A percentile compares a stretch with the other conserved stretches of the same genome.
These are phyloP conservation scores for Drosophila gaucha DNA, from an alignment of 2,888 invertebrate species.

Conservation along the genomic window DNA sequence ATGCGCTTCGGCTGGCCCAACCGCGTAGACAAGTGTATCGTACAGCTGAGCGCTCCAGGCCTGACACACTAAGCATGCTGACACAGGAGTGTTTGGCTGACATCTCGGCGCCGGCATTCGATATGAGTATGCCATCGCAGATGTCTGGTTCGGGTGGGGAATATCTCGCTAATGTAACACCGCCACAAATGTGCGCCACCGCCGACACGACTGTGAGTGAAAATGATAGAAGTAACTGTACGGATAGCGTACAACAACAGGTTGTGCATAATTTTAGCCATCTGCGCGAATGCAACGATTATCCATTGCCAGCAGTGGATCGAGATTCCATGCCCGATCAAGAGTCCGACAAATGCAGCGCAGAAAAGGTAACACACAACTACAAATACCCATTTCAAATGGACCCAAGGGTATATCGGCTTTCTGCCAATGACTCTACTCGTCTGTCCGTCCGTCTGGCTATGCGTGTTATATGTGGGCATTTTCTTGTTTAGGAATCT, in stretches of 20 bases:
- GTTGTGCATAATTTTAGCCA: slow-evolving; percentile 38
- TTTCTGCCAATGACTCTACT: neutral
- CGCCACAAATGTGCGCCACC: slow-evolving; percentile 3
- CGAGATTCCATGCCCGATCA: neutral
- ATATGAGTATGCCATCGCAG: slow-evolving; percentile 8
- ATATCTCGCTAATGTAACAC: slow-evolving; percentile 12
- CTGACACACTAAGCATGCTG: no score
- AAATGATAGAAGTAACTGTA: slow-evolving; percentile 5
- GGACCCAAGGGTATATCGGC: neutral
- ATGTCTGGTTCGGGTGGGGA: slow-evolving; percentile 1
- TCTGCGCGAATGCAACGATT: slow-evolving; percentile 16
- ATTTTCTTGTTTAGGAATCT: no score
- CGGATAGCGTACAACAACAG: slow-evolving; percentile 32
- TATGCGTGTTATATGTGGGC: no score
- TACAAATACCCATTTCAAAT: neutral
- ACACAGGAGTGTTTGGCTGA: slow-evolving; percentile 46
- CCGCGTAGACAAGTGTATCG: slow-evolving; percentile 12
- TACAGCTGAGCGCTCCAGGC: slow-evolving; percentile 10
- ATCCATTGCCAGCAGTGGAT: neutral
- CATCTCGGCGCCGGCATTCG: slow-evolving; percentile 37
- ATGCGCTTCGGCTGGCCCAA: slow-evolving; percentile 17
- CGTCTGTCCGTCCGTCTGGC: neutral
- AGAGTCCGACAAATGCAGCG: neutral
- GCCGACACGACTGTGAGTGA: slow-evolving; percentile 3
- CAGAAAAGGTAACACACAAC: slow-evolving; percentile 13